phyloP scores from a whole-genome alignment of 2,888 invertebrate species.

The Thymelicus lineola region DNA sequence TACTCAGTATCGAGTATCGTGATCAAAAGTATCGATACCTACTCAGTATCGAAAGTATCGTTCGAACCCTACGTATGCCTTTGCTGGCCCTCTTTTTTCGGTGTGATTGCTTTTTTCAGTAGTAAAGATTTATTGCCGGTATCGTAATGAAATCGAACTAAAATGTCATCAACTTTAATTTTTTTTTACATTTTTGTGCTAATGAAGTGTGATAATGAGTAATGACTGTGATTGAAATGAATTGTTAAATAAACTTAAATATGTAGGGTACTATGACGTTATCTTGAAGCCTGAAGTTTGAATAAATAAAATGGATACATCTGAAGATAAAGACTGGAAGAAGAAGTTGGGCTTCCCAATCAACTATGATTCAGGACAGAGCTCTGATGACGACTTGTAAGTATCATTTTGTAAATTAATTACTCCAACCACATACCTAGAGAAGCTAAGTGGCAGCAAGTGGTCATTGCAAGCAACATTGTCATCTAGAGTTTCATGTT shows the following conservation, averaged over 20 bases:
- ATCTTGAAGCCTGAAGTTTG: slow-evolving; percentile 26
- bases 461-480: background rate
- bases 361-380: slow-evolving; percentile 78
- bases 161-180: background rate
- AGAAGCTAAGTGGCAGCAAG: background rate
- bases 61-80: too few relatives aligned
- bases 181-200: background rate
- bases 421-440: background rate
- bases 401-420: slow-evolving; percentile 48
- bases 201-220: background rate
- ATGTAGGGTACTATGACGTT: slow-evolving; percentile 14
- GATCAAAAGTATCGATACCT: too few relatives aligned
- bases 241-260: too few relatives aligned
- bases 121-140: background rate
- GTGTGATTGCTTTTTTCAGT: too few relatives aligned
- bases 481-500: background rate
- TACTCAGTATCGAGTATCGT: too few relatives aligned
- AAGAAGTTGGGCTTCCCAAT: slow-evolving; percentile 77
- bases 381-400: slow-evolving; percentile 81
- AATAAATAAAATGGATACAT: slow-evolving; percentile 62
- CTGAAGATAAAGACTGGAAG: slow-evolving; percentile 79
- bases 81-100: too few relatives aligned
- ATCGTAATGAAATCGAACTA: background rate
- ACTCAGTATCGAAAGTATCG: too few relatives aligned
- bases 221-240: background rate